These are phyloP conservation scores for Cybosia mesomella DNA, from an alignment of 2,888 invertebrate genomes.

Conservation along the genomic window DNA sequence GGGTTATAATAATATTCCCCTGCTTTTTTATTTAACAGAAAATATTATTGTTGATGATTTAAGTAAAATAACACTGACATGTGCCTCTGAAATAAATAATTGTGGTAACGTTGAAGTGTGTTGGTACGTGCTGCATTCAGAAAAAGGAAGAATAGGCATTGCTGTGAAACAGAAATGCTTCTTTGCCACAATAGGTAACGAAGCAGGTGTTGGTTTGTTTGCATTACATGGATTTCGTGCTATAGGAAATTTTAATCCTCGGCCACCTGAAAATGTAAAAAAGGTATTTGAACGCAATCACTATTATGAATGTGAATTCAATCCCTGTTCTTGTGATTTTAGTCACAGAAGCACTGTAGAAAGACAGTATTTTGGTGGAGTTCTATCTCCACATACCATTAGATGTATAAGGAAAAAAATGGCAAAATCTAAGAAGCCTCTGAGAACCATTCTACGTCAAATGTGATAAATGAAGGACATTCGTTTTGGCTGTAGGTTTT, in stretches of 20 bases:
- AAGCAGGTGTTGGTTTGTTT: background rate
- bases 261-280: too few species aligned
- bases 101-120: slow-evolving; percentile 1
- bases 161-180: background rate
- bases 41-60: background rate
- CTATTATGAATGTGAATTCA: too few species aligned
- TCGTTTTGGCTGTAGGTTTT: too few species aligned
- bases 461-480: too few species aligned
- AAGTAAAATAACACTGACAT: background rate
- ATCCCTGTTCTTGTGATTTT: too few species aligned
- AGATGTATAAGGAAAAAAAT: too few species aligned
- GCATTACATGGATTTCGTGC: background rate
- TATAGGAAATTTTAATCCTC: background rate
- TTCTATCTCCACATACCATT: too few species aligned
- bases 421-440: too few species aligned
- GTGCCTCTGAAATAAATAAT: background rate
- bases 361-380: too few species aligned
- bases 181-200: background rate
- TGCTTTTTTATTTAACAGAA: background rate
- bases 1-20: background rate
- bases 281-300: too few species aligned
- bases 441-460: too few species aligned
- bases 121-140: background rate
- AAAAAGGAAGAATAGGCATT: background rate
- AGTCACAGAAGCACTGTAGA: too few species aligned